Evolutionary conservation across 2,888 invertebrate species (phyloP), one percentile per base, ranked within the genome.

Genomic region (Brenthis daphne): DNA sequence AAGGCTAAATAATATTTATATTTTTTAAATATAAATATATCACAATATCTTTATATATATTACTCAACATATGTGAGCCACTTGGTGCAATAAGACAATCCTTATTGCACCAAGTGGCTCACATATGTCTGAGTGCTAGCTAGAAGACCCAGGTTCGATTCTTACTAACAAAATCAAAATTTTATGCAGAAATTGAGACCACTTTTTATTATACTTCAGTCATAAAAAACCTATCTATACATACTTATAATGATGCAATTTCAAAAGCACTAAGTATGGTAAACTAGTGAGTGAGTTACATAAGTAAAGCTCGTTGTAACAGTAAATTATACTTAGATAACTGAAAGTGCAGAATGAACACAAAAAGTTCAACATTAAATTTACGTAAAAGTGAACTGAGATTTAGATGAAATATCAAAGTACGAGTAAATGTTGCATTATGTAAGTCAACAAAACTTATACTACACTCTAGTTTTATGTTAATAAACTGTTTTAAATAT

Each of bases 361-460:
- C 51, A 58, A 68, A 68, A 71, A 55, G 48, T 66, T 56, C 54
- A 55, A n/a, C 24, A 55, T 50, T 48, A 54, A 54, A 47, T 58
- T 68, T 68, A 64, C 58, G 37, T 57, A 65, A 61, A 51, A 16
- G 65, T 68, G 64, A 68, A 58, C 56, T 64, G 50, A 54, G 51
- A 55, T 63, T 68, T 64, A 57, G 12, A 55, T 54, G 48, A 53
- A 66, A 48, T 60, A 55, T 33, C 54, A 55, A 54, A 37, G 51
- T 16, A 29, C 20, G 20, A 20, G 20, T 20, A 53, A 60, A 60
- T 60, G 29, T 55, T 54, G 5, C 16, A 16, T 60, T 60, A 55
- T 43, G 16, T 50, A n/a, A 61, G 16, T 37, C 54, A 54, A 14
- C 29, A 6, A 29, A 43, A 43, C 43, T 43, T 11, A 37, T 37